Conservation (phyloP, 2,888 invertebrate species). For the Mesorhabditis spiculigera region DNA sequence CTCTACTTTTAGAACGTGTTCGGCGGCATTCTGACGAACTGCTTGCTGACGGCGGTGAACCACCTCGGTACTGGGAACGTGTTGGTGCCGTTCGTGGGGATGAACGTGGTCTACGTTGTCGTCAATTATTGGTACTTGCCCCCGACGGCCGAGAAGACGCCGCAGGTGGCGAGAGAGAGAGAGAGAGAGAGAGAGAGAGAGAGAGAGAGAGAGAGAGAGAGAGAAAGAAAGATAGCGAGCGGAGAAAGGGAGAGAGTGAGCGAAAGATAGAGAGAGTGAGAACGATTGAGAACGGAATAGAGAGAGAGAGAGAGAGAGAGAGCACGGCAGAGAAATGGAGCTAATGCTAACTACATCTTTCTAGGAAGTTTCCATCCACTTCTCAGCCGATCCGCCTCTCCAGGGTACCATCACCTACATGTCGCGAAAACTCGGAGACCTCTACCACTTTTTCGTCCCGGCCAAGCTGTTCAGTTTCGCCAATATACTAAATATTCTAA, state of each 20-base stretch:
- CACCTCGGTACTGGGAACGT: constrained; percentile 35
- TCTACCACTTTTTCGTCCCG: neutral
- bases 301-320: neutral
- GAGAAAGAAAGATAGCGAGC: no score
- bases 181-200: no score
- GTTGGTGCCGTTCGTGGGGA: constrained; percentile 40
- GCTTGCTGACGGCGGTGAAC: constrained; percentile 40
- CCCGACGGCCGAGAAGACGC: constrained; percentile 41
- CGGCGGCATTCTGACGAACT: constrained; percentile 45
- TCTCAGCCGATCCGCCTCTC: neutral
- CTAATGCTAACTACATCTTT: neutral
- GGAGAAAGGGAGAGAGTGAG: no score
- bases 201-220: no score
- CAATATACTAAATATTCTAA: neutral
- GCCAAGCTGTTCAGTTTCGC: neutral
- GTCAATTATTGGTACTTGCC: constrained; percentile 37
- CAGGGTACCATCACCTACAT: neutral
- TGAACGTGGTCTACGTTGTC: constrained; percentile 40
- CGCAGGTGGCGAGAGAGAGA: no score
- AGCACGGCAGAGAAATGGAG: neutral
- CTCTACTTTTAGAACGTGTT: constrained; percentile 43
- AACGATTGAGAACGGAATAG: neutral
- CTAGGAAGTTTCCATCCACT: neutral
- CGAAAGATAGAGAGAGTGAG: neutral
- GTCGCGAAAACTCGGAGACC: neutral